Evolutionary conservation across 2,113 vertebrate species (phyloP).

Genomic region (Menura novaehollandiae): DNA sequence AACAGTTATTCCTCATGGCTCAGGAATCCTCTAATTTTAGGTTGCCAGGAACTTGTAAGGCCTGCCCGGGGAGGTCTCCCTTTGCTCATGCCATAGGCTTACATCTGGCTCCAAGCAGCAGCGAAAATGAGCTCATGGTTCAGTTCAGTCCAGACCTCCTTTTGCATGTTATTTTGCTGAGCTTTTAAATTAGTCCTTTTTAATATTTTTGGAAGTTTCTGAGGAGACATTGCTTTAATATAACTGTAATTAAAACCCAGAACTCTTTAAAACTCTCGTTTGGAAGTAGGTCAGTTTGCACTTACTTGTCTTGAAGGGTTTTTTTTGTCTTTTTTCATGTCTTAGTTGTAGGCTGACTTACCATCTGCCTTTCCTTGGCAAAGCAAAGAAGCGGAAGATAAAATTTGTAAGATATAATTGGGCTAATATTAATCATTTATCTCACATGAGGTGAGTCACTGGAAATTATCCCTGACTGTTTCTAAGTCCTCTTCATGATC

Average conservation of each 20-base stretch:
- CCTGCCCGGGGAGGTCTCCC: rapidly evolving
- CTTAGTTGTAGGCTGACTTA: slow-evolving; percentile 66
- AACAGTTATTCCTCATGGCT: background rate
- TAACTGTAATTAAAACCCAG: slow-evolving; percentile 62
- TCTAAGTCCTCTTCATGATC: background rate
- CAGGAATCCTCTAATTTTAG: background rate
- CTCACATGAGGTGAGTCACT: slow-evolving; percentile 15
- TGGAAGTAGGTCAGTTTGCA: slow-evolving; percentile 63
- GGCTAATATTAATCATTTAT: slow-evolving; percentile 66
- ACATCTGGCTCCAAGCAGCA: background rate
- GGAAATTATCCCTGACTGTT: background rate
- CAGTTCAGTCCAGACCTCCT: background rate
- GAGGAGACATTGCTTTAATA: slow-evolving; percentile 56
- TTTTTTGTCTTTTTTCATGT: background rate
- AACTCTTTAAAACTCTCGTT: slow-evolving; percentile 57
- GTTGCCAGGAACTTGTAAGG: background rate
- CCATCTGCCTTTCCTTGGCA: slow-evolving; percentile 76
- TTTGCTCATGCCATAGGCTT: background rate
- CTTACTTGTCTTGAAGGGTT: slow-evolving; percentile 65
- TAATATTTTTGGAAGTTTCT: slow-evolving; percentile 70
- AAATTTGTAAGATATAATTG: slow-evolving; percentile 52
- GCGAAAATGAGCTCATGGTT: background rate
- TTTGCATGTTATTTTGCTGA: background rate
- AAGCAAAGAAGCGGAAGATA: slow-evolving; percentile 50
- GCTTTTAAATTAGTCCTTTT: slow-evolving; percentile 62